Evolutionary conservation across 2,888 invertebrate species (phyloP).

Genomic region (Aphodius sticticus): DNA sequence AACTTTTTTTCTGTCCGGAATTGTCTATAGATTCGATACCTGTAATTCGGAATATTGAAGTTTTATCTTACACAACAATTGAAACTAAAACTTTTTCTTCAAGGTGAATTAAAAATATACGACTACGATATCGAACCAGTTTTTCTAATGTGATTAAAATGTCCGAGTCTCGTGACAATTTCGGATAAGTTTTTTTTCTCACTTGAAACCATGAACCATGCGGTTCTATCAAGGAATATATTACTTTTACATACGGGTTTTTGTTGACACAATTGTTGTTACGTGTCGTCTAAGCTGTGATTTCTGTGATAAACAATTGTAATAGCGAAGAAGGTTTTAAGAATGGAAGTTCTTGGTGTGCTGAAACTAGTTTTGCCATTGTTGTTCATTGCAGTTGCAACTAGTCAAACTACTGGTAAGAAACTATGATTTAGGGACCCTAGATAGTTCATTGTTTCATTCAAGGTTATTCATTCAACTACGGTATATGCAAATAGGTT

Average conservation of each 20-base stretch:
- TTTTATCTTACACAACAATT: too few species aligned
- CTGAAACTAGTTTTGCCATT: neutral
- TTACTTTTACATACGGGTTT: slow-evolving; percentile 28
- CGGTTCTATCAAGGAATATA: slow-evolving; percentile 22
- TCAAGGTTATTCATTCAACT: neutral
- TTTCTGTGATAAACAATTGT: neutral
- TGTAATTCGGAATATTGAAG: too few species aligned
- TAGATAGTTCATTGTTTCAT: neutral
- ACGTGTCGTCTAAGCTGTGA: neutral
- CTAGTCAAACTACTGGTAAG: slow-evolving; percentile 4
- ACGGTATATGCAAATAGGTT: slow-evolving; percentile 1
- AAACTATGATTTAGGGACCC: neutral
- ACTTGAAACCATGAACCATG: neutral
- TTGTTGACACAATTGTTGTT: neutral
- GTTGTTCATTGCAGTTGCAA: neutral
- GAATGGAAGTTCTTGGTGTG: neutral
- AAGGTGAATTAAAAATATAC: too few species aligned
- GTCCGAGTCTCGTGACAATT: neutral
- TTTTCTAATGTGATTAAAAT: slow-evolving; percentile 20
- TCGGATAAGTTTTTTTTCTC: slow-evolving; percentile 10
- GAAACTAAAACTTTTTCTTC: too few species aligned
- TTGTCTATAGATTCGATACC: too few species aligned
- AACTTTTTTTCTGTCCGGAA: too few species aligned
- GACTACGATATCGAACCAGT: too few species aligned
- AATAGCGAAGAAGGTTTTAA: too few species aligned